Evolutionary conservation across 2,888 invertebrate genomes (phyloP), one percentile per base, ranked within the genome.

Genomic region (Ethmia dodecea): DNA sequence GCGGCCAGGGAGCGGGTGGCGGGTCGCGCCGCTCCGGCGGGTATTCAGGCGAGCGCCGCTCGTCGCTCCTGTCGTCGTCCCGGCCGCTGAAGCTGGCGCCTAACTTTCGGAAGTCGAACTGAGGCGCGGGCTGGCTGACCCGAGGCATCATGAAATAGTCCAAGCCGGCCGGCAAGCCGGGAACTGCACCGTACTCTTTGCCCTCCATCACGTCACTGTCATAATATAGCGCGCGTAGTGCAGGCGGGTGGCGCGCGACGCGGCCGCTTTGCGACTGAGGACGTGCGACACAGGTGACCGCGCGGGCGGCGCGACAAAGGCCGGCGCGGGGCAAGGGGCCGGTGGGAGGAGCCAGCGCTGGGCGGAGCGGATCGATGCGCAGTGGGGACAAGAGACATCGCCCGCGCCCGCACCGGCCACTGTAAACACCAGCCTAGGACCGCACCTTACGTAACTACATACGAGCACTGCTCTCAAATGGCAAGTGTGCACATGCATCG

Each of bases 81-180:
- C 88, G 88, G 24, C 88, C 79, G 48, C 89, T 89, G 58, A 91
- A 88, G 42, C 90, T 89, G 47, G 90, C 89, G 40, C 92, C 90
- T 35, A 93, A 83, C 65, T 93, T 93, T 37, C 94, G 89, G 65
- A 93, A 95, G 79, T 96, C 95, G 71, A 95, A 95, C 31, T 95
- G 95, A 55, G 95, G 95, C 91, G 95, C 93, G 56, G 91, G 94
- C 62, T 93, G 93, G 44, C 93, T 86, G 33, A 94, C 92, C 13
- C 90, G 88, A 61, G 74, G 86, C 84, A 86, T 79, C 80, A 86
- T 81, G 55, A 86, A 86, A 59, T 86, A 86, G 75, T 86, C 86
- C 64, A 87, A 53, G 38, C 84, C 84, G 53, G 80, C 75, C 51
- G 86, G 81, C 48, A 84, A 59, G 67, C 80, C 78, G 73, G 84